Conservation (phyloP, 1,140 invertebrate genomes). For the Trichonephila clavata region DNA sequence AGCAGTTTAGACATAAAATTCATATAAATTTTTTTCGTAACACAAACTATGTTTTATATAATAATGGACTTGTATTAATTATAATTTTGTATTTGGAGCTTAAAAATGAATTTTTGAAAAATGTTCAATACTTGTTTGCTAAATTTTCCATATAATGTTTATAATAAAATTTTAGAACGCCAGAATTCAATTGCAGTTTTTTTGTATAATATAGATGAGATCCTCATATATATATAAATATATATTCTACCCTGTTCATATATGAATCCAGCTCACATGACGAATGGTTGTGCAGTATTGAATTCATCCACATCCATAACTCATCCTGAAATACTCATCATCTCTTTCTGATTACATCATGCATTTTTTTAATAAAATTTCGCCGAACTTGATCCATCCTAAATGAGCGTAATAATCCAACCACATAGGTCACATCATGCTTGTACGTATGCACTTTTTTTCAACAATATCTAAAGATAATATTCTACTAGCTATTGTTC, state of each 20-base stretch:
- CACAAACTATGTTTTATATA: too few species aligned
- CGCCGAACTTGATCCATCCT: not conserved
- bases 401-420: not conserved
- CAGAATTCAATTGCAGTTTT: too few species aligned
- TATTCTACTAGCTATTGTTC: not conserved
- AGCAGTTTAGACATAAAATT: too few species aligned
- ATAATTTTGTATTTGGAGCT: too few species aligned
- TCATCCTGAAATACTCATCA: constrained; percentile 6
- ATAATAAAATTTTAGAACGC: too few species aligned
- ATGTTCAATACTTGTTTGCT: too few species aligned
- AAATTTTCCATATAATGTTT: too few species aligned
- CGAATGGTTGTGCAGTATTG: constrained; percentile 12
- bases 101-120: too few species aligned
- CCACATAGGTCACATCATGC: not conserved
- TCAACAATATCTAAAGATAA: not conserved
- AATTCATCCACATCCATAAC: not conserved
- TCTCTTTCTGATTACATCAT: not conserved
- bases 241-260: not conserved
- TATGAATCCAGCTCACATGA: not conserved
- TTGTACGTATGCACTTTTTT: not conserved
- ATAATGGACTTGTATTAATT: too few species aligned
- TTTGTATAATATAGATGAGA: not conserved
- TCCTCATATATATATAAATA: not conserved
- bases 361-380: not conserved
- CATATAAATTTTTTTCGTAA: too few species aligned